Conservation (phyloP, 2,113 vertebrate species). For the Tragelaphus strepsiceros region DNA sequence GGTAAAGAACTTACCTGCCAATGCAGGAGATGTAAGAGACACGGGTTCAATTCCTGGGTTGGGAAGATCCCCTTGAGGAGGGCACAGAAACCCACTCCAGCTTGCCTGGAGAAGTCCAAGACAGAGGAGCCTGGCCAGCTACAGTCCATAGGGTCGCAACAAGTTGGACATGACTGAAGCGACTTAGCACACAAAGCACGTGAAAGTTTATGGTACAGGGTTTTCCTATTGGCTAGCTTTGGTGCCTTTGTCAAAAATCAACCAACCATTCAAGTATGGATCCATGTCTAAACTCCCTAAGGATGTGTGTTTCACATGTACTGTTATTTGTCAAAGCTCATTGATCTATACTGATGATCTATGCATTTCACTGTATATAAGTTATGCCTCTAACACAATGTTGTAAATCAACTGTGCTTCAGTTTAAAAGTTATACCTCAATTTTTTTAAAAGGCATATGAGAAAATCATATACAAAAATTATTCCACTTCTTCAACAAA, state of each 20-base stretch:
- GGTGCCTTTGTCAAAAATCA: background rate
- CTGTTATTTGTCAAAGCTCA: background rate
- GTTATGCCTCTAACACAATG: background rate
- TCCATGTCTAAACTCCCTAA: conserved; percentile 3
- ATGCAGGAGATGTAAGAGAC: background rate
- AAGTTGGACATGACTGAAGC: background rate
- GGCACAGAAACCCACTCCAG: background rate
- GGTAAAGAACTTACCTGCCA: background rate
- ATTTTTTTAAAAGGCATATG: background rate
- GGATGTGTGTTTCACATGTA: background rate
- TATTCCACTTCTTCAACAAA: background rate
- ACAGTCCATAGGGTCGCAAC: background rate
- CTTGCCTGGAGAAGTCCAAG: background rate
- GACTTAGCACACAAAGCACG: background rate
- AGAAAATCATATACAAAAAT: background rate
- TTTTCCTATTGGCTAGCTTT: background rate
- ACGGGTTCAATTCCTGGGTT: background rate
- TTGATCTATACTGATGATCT: background rate
- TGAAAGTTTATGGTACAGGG: background rate
- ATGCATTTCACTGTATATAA: background rate
- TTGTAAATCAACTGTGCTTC: background rate
- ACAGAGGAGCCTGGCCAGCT: background rate
- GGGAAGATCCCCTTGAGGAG: background rate
- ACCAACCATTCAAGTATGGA: background rate
- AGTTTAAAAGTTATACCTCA: background rate